Conservation (phyloP, 2,797 vertebrate species). For the Amblyopsis hoosieri region DNA sequence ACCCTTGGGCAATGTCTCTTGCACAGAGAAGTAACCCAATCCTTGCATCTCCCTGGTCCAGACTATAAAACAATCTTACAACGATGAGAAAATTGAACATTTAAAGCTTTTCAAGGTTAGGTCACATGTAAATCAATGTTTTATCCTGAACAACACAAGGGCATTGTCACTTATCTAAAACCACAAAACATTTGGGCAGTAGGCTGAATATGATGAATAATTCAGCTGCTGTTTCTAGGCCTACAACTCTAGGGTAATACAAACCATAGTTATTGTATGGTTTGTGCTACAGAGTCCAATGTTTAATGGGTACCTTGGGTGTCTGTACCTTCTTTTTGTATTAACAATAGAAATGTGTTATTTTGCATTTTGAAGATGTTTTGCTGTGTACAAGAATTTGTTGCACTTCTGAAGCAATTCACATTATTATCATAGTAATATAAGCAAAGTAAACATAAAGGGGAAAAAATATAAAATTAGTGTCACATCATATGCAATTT, state of each 20-base stretch:
- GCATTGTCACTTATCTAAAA: slow-evolving; percentile 42
- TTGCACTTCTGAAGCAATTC: too few relatives aligned
- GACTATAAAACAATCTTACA: slow-evolving; percentile 59
- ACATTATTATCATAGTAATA: not conserved
- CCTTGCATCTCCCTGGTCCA: slow-evolving; percentile 49
- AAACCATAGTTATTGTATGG: too few relatives aligned
- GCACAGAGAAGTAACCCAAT: slow-evolving; percentile 58
- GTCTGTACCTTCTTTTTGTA: too few relatives aligned
- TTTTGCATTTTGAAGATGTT: too few relatives aligned
- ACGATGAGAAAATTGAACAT: slow-evolving; percentile 72
- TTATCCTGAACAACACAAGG: slow-evolving; percentile 49
- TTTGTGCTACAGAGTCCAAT: too few relatives aligned
- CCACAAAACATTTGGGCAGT: slow-evolving; percentile 19
- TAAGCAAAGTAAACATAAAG: not conserved
- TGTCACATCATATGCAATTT: not conserved
- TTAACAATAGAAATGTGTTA: too few relatives aligned
- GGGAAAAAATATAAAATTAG: not conserved
- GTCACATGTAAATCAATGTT: slow-evolving; percentile 62
- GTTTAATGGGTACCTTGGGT: too few relatives aligned
- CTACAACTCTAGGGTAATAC: too few relatives aligned
- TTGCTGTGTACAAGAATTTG: too few relatives aligned
- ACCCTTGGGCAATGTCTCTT: slow-evolving; percentile 63
- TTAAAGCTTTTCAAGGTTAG: slow-evolving; percentile 71
- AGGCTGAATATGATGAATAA: not conserved
- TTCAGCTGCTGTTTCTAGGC: not conserved